Evolutionary conservation across 2,888 invertebrate species (phyloP), one percentile per base, ranked within the genome.

Genomic region (Amphipyra berbera): DNA sequence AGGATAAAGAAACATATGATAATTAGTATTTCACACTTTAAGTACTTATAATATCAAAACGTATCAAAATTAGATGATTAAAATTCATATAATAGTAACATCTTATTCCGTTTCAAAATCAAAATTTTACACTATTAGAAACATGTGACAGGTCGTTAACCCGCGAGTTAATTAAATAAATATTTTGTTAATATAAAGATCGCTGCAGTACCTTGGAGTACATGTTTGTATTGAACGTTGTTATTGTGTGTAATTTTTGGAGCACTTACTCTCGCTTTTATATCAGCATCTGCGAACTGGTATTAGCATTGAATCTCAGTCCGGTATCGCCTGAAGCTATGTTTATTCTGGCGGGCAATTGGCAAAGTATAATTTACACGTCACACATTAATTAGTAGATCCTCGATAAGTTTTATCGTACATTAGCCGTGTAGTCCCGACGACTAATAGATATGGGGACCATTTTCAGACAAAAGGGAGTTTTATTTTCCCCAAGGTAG

Each of bases 191-290:
- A 66, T 57, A 55, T 58, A 46, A 52, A 68, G 56, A 61, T 62
- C 49, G 27, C 47, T 33, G 40, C 35, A 72, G 82, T 90, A 93
- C 92, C 93, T 93, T 93, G 82, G 92, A 79, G 89, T 87, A 94
- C 93, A 93, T 92, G 92, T 88, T 92, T 87, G 84, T 84, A 78
- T 85, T 84, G 88, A 81, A 77, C 72, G 87, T 83, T 83, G 85
- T 80, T 83, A 83, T 76, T 79, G 82, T 85, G 84, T 85, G 84
- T 89, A 88, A 82, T 86, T 89, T 90, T 88, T 82, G 84, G 81
- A 85, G 82, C 88, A 87, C 76, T 82, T 81, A 80, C 87, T 86
- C 84, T 87, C 84, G 91, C 91, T 93, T 93, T 88, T 94, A 93
- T 94, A 94, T 85, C 67, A 73, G 68, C 74, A 82, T 78, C 69